A percentile compares a stretch with the other conserved stretches of the same genome.
These are phyloP conservation scores for Rhinoderma darwinii DNA, from an alignment of 2,113 vertebrate species.

Conservation along the genomic window DNA sequence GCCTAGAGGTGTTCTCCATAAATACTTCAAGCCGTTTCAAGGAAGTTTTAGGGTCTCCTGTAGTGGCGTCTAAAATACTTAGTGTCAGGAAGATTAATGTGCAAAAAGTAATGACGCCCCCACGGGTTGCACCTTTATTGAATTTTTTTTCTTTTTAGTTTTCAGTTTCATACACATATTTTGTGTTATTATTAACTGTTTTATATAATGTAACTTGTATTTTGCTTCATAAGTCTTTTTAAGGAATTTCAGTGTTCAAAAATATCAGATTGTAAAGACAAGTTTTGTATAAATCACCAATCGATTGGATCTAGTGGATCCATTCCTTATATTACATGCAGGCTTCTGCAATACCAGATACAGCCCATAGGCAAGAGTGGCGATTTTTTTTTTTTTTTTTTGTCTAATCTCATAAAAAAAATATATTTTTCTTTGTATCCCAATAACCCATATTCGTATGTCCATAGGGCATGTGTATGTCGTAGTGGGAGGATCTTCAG, in stretches of 20 bases:
- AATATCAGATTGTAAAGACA: no score
- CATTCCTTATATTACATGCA: no score
- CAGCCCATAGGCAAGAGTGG: no score
- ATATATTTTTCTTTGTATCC: no score
- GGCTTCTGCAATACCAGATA: no score
- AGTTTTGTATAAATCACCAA: no score
- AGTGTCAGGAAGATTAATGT: conserved; percentile 10
- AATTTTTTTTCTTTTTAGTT: background rate
- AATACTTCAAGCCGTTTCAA: background rate
- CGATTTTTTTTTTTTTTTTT: no score
- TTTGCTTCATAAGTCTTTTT: background rate
- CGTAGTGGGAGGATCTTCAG: no score
- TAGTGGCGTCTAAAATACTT: background rate
- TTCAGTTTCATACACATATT: background rate
- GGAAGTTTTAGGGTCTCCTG: background rate
- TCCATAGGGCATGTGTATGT: no score
- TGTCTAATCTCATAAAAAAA: no score
- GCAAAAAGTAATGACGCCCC: background rate
- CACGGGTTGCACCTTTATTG: background rate
- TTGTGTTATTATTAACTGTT: background rate
- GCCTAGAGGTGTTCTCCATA: background rate
- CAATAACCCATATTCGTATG: no score
- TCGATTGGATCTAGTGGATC: no score
- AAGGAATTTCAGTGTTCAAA: background rate
- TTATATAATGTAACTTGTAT: background rate